Conservation (phyloP, 2,113 vertebrate species). For the Varanus salvator region DNA sequence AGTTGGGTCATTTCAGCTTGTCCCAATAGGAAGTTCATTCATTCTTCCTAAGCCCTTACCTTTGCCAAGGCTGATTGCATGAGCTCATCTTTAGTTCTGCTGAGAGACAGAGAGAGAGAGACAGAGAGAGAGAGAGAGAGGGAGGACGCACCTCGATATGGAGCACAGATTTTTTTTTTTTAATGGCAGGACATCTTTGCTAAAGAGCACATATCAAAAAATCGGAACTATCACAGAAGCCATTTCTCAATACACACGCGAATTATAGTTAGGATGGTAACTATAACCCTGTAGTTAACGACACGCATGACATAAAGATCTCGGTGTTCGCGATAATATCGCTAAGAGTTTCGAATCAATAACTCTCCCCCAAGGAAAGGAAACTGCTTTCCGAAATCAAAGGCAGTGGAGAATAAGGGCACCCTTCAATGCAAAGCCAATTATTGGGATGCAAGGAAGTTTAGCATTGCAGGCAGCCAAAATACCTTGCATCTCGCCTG, state of each 20-base stretch:
- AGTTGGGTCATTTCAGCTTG: background rate
- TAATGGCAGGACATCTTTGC: background rate
- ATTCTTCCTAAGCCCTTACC: background rate
- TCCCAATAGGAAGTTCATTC: background rate
- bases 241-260: background rate
- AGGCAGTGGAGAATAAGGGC: background rate
- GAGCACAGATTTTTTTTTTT: too few species aligned
- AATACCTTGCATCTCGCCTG: too few species aligned
- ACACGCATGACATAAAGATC: background rate
- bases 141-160: too few species aligned
- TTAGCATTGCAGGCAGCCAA: too few species aligned
- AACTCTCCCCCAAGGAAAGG: background rate
- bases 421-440: background rate
- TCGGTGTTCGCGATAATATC: background rate
- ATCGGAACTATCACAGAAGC: background rate
- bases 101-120: background rate
- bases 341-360: background rate
- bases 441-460: background rate
- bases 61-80: background rate
- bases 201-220: background rate
- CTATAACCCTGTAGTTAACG: background rate
- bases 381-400: background rate
- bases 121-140: too few species aligned
- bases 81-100: background rate
- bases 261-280: background rate